Conservation (phyloP, 2,797 vertebrate species). For the Aeoliscus strigatus region DNA sequence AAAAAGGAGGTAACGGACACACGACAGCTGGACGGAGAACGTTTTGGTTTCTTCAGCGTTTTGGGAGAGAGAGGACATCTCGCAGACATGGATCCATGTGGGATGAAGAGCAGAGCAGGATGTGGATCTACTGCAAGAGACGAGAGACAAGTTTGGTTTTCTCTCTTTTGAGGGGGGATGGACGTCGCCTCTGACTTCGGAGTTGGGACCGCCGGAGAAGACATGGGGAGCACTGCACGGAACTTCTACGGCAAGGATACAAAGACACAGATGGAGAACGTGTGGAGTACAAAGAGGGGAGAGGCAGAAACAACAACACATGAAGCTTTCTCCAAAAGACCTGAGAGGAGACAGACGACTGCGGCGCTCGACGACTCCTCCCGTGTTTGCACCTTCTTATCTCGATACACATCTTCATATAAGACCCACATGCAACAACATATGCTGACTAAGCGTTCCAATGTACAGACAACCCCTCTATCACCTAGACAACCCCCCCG, state of each 20-base stretch:
- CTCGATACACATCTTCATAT: conserved; percentile 8
- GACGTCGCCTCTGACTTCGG: conserved; percentile 21
- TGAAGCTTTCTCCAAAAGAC: conserved; percentile 14
- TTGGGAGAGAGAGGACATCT: conserved; percentile 4
- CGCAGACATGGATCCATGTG: conserved; percentile 15
- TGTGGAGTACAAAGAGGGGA: background rate
- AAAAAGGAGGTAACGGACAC: background rate
- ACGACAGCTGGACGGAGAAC: background rate
- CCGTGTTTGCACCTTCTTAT: conserved; percentile 12
- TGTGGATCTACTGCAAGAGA: conserved; percentile 34
- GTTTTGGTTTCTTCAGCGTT: conserved; percentile 4
- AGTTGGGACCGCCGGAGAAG: conserved; percentile 41
- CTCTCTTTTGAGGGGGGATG: background rate
- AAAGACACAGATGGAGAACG: conserved; percentile 1
- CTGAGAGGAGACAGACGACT: conserved; percentile 4
- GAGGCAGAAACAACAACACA: conserved; percentile 11
- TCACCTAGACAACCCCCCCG: conserved; percentile 7
- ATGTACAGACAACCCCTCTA: conserved; percentile 24
- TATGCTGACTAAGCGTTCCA: conserved; percentile 34
- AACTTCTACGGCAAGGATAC: conserved; percentile 31
- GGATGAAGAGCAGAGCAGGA: conserved; percentile 12
- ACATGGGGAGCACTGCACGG: conserved; percentile 22
- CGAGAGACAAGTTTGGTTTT: conserved; percentile 1
- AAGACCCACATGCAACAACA: conserved; percentile 31
- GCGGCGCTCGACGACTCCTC: conserved; percentile 9